Evolutionary conservation across 2,113 vertebrate genomes (phyloP), one percentile per base, ranked within the genome.

Genomic region (Bothrops jararaca): DNA sequence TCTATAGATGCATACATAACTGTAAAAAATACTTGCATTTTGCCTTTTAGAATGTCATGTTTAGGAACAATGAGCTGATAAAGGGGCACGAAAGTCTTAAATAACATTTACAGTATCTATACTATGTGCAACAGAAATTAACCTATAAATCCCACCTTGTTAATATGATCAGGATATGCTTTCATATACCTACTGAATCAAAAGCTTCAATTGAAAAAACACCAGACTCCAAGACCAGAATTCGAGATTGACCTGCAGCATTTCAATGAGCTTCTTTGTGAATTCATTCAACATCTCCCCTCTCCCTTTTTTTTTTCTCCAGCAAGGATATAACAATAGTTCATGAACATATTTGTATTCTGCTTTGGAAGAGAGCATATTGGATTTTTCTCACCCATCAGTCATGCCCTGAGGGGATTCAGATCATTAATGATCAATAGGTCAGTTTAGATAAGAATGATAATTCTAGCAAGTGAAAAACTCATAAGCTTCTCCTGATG

Each of bases 351-450:
- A 92, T 97, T 96, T 93, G 92, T 95, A 96, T 97, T 96, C 97
- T 95, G 90, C 42, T 89, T 2, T 57, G 39, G 9, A 94, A 94
- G 88, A 91, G 48, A 93, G 91, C 4, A 95, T 94, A 95, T 88
- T 96, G 95, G 91, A 93, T 95, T 96, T 92, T 92, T 96, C 93
- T 96, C 56, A 94, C 85, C 94, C 1, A 1, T 91, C 89, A 94
- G 90, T 92, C 95, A 95, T 22, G n/a, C 95, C 91, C 95, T 64
- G 93, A 50, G 90, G 95, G 89, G 96, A 95, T 96, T 94, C 92
- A 95, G 92, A 95, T 97, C 96, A 95, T 96, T 97, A 96, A 95
- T 93, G 93, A 96, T 96, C 97, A 95, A 96, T 96, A 94, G 91
- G 96, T 96, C 64, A 0, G 0, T 93, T 96, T 94, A 95, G 94